phyloP scores from a whole-genome alignment of 2,797 vertebrate species.

The Oryzias dopingdopingensis region DNA sequence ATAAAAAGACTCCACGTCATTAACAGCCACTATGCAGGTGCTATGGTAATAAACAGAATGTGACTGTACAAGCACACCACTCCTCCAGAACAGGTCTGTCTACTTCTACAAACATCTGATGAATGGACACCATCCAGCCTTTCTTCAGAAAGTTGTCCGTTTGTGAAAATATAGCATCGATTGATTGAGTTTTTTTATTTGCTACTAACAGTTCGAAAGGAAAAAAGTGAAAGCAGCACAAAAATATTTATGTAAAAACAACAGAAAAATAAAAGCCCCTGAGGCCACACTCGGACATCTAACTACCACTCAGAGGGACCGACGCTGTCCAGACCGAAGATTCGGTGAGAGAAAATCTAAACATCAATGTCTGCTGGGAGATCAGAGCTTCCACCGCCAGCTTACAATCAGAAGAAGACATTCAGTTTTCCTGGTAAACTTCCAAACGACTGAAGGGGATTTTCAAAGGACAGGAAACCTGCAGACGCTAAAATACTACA shows the following conservation, averaged over 20 bases:
- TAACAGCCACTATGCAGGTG: constrained; percentile 45
- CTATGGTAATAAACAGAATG: constrained; percentile 57
- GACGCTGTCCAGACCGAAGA: no score
- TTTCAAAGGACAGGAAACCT: not conserved
- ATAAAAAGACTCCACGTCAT: constrained; percentile 25
- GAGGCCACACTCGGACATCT: constrained; percentile 37
- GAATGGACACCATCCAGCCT: constrained; percentile 9
- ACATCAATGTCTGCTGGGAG: no score
- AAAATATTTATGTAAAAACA: not conserved
- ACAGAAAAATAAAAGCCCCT: constrained; percentile 8
- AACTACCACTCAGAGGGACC: not conserved
- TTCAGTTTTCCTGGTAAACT: constrained; percentile 43
- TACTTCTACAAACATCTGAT: constrained; percentile 50
- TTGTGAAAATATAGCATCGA: not conserved
- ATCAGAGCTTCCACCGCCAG: constrained; percentile 16
- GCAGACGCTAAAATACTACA: no score
- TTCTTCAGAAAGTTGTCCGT: constrained; percentile 6
- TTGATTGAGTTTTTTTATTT: constrained; percentile 2
- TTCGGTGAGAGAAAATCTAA: no score
- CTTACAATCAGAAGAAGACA: constrained; percentile 65
- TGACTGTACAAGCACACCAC: constrained; percentile 50
- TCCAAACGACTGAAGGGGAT: constrained; percentile 25
- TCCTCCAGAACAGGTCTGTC: constrained; percentile 43
- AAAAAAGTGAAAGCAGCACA: constrained; percentile 12
- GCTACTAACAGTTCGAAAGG: not conserved